Evolutionary conservation across 1,140 invertebrate genomes (phyloP), one percentile per base, ranked within the genome.

Genomic region (Ganaspis sp.): DNA sequence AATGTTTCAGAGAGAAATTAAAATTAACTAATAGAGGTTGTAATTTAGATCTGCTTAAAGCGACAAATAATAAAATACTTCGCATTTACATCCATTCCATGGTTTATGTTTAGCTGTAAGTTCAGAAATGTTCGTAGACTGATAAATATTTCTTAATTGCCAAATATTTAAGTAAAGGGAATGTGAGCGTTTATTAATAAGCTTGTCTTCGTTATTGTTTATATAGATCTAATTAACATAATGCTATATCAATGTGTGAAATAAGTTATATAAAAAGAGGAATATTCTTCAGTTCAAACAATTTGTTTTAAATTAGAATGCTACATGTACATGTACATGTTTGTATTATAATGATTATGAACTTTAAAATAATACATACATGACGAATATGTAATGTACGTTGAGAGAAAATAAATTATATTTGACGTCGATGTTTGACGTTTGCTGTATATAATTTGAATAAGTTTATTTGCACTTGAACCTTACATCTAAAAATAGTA

Each of bases 381-480:
- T 4, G n/a, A 45, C 42, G 12, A 23, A 23, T 23, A 58, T 26
- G 21, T 26, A 58, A 26, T 26, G 23, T 58, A 58, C 23, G 21
- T 26, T 9, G 21, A 58, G 21, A 29, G 23, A 5, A 58, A 58
- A 58, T 58, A 58, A 58, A 58, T 58, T 58, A 58, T 58, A 58
- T 58, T 58, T 58, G 21, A 58, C 54, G 54, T 58, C 54, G 54
- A 58, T 58, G 54, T 58, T 58, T 58, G 54, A 58, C 54, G 54
- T 58, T 58, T 58, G 21, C 54, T 58, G 23, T 58, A 58, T 23
- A 58, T 23, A 26, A 17, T 17, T 17, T 58, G 0, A 4, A 3
- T 12, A 23, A 26, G 12, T 3, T 58, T 58, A 26, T 26, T 58
- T 58, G 3, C 38, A 2, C 38, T n/a, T n/a, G n/a, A n/a, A 38